Conservation (phyloP, 2,113 vertebrate genomes). For the Galeopterus variegatus region DNA sequence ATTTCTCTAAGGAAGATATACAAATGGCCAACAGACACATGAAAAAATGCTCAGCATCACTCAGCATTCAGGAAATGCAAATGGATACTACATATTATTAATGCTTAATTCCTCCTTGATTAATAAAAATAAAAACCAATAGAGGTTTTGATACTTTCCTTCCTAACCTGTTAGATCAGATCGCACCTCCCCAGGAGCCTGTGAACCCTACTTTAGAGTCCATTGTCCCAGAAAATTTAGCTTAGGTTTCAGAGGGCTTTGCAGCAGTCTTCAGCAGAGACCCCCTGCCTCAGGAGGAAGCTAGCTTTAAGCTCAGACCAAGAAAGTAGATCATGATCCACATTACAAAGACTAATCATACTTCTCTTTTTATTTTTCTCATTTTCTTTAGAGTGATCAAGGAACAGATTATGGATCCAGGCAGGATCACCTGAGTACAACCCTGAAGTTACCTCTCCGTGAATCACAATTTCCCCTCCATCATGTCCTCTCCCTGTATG, state of each 20-base stretch:
- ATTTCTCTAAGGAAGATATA: too few relatives aligned
- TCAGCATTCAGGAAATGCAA: too few relatives aligned
- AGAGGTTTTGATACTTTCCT: not conserved
- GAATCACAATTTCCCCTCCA: not conserved
- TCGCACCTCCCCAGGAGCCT: not conserved
- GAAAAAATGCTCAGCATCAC: too few relatives aligned
- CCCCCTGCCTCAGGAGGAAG: not conserved
- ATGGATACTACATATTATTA: not conserved
- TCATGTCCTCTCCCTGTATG: not conserved
- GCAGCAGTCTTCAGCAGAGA: not conserved
- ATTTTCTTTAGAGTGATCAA: constrained; percentile 15
- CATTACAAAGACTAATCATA: not conserved
- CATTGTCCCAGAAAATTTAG: not conserved
- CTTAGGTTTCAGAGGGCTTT: not conserved
- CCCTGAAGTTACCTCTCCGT: not conserved
- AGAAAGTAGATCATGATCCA: not conserved
- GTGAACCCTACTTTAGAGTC: not conserved
- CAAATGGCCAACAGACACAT: too few relatives aligned
- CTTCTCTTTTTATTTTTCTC: constrained; percentile 3
- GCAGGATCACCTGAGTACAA: not conserved
- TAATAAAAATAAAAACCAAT: constrained; percentile 40
- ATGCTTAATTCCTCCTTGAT: constrained; percentile 34
- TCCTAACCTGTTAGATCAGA: not conserved
- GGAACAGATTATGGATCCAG: not conserved
- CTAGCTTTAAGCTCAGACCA: not conserved